Percentiles rank a stretch among this genome's conserved stretches.
Conservation (phyloP, 2,888 invertebrate genomes). For the Hypercompe scribonia region DNA sequence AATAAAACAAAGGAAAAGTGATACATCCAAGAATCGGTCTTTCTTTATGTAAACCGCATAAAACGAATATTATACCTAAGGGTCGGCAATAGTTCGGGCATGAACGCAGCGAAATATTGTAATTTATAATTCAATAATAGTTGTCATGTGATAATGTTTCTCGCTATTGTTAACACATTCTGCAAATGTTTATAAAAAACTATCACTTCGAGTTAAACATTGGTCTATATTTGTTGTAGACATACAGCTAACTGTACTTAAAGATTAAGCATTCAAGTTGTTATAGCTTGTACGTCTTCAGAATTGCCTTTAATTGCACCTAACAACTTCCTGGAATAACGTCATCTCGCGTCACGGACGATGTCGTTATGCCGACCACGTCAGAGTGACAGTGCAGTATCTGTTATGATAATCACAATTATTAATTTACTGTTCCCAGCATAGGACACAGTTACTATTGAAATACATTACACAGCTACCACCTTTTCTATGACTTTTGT, state of each 20-base stretch:
- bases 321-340: slow-evolving; percentile 69
- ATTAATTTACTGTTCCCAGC: slow-evolving; percentile 18
- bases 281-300: slow-evolving; percentile 57
- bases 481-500: not conserved
- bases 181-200: slow-evolving; percentile 21
- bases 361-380: slow-evolving; percentile 35
- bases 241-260: slow-evolving; percentile 57
- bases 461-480: not conserved
- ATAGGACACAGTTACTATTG: not conserved
- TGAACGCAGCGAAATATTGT: slow-evolving; percentile 44
- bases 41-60: slow-evolving; percentile 56
- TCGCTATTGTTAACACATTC: slow-evolving; percentile 29
- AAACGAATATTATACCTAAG: slow-evolving; percentile 43
- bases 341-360: slow-evolving; percentile 57
- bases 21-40: slow-evolving; percentile 41
- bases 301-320: slow-evolving; percentile 70
- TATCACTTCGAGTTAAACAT: slow-evolving; percentile 22
- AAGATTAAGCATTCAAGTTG: slow-evolving; percentile 56
- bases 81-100: slow-evolving; percentile 33
- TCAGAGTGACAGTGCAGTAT: slow-evolving; percentile 45
- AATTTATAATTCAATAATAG: slow-evolving; percentile 46
- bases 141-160: slow-evolving; percentile 29
- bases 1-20: slow-evolving; percentile 44
- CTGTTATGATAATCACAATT: slow-evolving; percentile 26
- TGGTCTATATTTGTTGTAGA: slow-evolving; percentile 25